Evolutionary conservation across 2,888 invertebrate species (phyloP).

Genomic region (Abrostola triplasia): DNA sequence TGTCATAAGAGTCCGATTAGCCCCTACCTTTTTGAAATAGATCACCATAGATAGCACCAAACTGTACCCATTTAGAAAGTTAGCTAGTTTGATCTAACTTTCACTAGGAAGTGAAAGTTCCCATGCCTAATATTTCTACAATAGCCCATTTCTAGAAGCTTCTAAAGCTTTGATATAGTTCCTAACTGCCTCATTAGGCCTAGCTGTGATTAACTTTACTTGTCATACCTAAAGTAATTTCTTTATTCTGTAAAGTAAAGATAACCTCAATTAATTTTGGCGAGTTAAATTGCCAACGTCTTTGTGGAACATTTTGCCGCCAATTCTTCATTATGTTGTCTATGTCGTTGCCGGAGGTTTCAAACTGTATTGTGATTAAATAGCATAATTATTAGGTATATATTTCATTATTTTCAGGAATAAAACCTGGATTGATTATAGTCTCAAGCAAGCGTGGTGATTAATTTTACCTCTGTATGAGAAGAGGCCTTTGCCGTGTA

Average conservation of each 20-base stretch:
- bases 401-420: too few species aligned
- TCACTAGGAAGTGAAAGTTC: conserved; percentile 45
- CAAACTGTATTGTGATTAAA: too few species aligned
- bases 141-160: conserved; percentile 38
- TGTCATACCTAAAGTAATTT: too few species aligned
- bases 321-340: too few species aligned
- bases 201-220: neutral
- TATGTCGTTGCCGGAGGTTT: too few species aligned
- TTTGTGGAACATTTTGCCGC: too few species aligned
- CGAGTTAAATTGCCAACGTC: neutral
- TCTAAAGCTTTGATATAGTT: conserved; percentile 10
- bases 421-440: too few species aligned
- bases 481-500: too few species aligned
- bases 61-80: conserved; percentile 46
- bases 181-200: neutral
- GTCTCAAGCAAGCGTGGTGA: too few species aligned
- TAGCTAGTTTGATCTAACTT: conserved; percentile 32
- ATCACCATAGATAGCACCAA: conserved; percentile 16
- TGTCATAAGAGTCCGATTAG: neutral
- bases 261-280: neutral
- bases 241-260: too few species aligned
- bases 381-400: too few species aligned
- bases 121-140: conserved; percentile 29
- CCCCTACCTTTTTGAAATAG: neutral
- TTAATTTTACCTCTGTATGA: too few species aligned